phyloP scores from a whole-genome alignment of 1,140 invertebrate genomes.

The Rhagoletis pomonella region DNA sequence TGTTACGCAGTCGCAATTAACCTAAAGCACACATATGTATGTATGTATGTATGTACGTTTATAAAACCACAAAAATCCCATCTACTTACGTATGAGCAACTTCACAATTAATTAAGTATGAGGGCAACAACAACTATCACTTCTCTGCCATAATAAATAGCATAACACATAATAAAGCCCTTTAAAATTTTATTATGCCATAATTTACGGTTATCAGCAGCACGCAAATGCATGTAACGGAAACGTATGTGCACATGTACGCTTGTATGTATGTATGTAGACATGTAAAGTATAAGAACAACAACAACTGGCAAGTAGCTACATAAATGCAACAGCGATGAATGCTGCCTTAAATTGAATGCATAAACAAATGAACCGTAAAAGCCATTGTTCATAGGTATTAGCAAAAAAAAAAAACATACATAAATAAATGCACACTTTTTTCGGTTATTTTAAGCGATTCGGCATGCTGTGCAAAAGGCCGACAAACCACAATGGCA shows the following conservation, averaged over 20 bases:
- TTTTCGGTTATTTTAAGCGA: not conserved
- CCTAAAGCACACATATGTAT: not conserved
- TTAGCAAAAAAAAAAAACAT: not conserved
- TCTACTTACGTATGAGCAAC: not conserved
- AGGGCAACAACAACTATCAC: not conserved
- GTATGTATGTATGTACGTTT: not conserved
- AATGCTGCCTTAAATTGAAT: not conserved
- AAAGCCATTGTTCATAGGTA: not conserved
- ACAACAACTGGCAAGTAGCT: not conserved
- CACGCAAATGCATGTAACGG: conserved; percentile 16
- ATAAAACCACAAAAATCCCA: not conserved
- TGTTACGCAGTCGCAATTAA: conserved; percentile 13
- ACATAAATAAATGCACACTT: not conserved
- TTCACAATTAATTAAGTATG: not conserved
- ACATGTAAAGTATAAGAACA: not conserved
- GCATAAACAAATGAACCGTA: conserved; percentile 8
- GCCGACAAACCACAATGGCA: not conserved
- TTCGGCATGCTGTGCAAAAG: not conserved
- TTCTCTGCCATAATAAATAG: conserved; percentile 28
- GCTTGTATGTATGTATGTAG: not conserved
- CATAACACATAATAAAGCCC: conserved; percentile 33
- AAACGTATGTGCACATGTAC: not conserved
- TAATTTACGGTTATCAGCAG: conserved; percentile 39
- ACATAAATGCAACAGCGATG: conserved; percentile 3
- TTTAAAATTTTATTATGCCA: conserved; percentile 36